phyloP scores from a whole-genome alignment of 2,797 vertebrate species.

The Dermochelys coriacea region DNA sequence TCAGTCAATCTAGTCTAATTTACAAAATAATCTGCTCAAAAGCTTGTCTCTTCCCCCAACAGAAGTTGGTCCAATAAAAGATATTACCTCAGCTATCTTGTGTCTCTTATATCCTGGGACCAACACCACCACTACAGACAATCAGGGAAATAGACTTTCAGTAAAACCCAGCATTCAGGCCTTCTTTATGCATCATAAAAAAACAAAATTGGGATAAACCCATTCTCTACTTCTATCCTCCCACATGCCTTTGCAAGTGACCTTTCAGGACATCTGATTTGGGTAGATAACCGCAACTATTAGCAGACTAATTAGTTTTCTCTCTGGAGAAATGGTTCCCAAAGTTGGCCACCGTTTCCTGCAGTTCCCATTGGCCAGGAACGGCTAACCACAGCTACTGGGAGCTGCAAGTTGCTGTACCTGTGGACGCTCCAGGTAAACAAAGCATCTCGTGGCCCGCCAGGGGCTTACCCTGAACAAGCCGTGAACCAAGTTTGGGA shows the following conservation, averaged over 20 bases:
- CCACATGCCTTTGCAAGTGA: background rate
- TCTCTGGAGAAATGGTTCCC: background rate
- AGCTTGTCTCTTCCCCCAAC: background rate
- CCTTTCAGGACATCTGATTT: background rate
- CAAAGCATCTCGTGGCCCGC: too few species aligned
- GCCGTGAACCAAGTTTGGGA: too few species aligned
- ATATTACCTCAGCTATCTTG: background rate
- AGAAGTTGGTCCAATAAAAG: background rate
- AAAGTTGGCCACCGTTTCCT: too few species aligned
- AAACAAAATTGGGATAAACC: background rate
- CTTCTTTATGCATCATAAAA: background rate
- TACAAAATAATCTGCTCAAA: background rate
- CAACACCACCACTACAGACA: background rate
- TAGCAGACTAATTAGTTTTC: background rate
- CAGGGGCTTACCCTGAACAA: too few species aligned
- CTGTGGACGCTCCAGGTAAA: too few species aligned
- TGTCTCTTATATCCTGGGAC: background rate
- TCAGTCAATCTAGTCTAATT: background rate
- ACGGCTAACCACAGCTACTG: too few species aligned
- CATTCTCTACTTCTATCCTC: background rate
- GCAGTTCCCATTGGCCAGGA: too few species aligned
- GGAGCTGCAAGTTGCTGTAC: too few species aligned
- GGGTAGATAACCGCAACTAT: background rate
- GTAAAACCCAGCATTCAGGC: background rate
- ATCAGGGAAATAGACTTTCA: background rate